Evolutionary conservation across 2,797 vertebrate species (phyloP).

Genomic region (Heliangelus exortis): DNA sequence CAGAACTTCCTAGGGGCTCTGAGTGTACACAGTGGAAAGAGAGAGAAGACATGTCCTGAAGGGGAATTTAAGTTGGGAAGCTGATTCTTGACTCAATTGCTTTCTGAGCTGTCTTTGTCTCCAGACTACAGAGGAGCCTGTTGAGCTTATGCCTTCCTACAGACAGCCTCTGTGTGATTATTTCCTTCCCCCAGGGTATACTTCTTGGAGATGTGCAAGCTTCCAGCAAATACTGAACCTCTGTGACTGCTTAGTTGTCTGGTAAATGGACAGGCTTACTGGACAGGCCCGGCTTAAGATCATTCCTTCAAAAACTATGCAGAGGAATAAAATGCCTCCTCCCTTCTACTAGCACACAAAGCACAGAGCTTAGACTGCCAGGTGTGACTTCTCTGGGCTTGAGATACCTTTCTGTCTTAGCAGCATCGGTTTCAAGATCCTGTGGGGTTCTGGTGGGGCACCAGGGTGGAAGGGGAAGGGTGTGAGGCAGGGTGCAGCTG

Average conservation of each 20-base stretch:
- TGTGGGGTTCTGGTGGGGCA: background rate
- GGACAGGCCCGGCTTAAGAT: background rate
- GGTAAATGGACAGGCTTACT: background rate
- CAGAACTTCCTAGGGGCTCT: background rate
- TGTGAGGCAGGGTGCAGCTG: background rate
- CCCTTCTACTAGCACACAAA: background rate
- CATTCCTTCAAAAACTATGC: background rate
- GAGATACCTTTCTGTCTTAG: background rate
- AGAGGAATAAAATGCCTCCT: background rate
- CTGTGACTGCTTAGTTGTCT: background rate
- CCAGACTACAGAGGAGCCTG: background rate
- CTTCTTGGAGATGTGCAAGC: background rate
- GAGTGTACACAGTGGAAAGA: background rate
- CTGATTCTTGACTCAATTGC: background rate
- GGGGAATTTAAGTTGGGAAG: background rate
- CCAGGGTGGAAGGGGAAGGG: background rate
- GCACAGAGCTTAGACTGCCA: background rate
- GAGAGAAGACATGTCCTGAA: background rate
- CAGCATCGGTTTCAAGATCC: background rate
- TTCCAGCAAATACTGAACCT: background rate
- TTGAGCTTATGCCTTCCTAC: background rate
- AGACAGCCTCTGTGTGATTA: background rate
- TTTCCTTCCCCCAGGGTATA: background rate
- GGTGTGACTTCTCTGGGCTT: background rate
- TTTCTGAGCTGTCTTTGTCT: background rate